Conservation (phyloP, 1,140 invertebrate species). For the Tetragonula clypearis region DNA sequence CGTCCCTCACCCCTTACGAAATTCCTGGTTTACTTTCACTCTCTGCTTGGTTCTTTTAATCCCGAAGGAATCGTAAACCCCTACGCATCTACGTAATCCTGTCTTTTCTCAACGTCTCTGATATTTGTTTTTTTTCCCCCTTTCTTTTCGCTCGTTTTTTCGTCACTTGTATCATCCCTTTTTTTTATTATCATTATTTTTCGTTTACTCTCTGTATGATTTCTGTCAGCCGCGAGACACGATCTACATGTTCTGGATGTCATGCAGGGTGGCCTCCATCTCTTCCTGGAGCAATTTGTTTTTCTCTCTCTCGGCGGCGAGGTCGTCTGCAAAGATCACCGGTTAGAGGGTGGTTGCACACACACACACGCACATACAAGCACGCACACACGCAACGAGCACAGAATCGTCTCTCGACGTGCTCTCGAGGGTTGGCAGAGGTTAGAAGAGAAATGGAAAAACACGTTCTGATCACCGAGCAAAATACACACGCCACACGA, state of each 20-base stretch:
- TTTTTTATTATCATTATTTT: too few species aligned
- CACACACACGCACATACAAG: constrained; percentile 62
- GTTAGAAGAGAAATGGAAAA: neutral
- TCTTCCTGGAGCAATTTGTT: constrained; percentile 98
- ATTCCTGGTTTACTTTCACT: constrained; percentile 14
- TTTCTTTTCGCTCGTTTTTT: constrained; percentile 28
- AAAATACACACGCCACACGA: constrained; percentile 43
- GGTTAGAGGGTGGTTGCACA: constrained; percentile 73
- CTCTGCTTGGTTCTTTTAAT: neutral
- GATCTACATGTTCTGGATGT: constrained; percentile 98
- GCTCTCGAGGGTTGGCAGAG: neutral
- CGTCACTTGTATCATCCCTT: too few species aligned
- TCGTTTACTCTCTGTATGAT: neutral
- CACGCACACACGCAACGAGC: neutral
- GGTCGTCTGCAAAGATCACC: constrained; percentile 93
- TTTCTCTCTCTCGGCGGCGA: constrained; percentile 96
- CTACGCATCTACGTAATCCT: neutral
- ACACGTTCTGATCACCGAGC: constrained; percentile 3
- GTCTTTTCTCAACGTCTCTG: neutral
- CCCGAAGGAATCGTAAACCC: neutral
- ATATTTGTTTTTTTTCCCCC: constrained; percentile 23
- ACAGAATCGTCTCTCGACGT: constrained; percentile 25
- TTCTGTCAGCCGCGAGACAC: constrained; percentile 72
- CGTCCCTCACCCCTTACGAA: constrained; percentile 8
- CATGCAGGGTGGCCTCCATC: constrained; percentile 99